Evolutionary conservation across 2,888 invertebrate genomes (phyloP).

Genomic region (Drosophila longiperda): DNA sequence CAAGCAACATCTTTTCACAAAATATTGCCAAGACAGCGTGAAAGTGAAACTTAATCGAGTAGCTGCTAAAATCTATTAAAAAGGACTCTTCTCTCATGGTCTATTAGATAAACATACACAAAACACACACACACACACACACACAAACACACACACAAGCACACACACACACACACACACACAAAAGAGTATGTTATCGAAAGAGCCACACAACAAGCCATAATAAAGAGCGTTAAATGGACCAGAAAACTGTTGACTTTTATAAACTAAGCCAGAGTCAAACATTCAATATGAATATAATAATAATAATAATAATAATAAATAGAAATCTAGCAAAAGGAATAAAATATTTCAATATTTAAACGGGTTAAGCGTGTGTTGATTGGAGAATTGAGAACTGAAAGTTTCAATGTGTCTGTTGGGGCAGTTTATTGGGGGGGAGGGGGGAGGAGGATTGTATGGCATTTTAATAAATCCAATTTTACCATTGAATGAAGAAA

Average conservation of each 20-base stretch:
- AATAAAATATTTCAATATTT: background rate
- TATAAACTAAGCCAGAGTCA: constrained; percentile 30
- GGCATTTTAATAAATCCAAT: constrained; percentile 67
- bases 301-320: background rate
- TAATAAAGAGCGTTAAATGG: constrained; percentile 68
- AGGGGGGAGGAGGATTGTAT: background rate
- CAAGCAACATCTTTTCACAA: constrained; percentile 8
- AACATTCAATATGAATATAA: background rate
- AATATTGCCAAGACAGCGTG: constrained; percentile 21
- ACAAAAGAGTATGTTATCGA: constrained; percentile 21
- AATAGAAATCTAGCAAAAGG: background rate
- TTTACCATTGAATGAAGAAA: constrained; percentile 62
- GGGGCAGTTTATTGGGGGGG: background rate
- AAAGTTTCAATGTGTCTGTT: background rate
- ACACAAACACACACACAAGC: constrained; percentile 3
- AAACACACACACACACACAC: constrained; percentile 21
- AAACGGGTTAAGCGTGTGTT: background rate
- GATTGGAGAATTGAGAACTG: constrained; percentile 5
- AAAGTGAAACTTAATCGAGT: constrained; percentile 52
- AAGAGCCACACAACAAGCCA: constrained; percentile 36
- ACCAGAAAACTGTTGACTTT: constrained; percentile 44
- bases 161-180: constrained; percentile 20
- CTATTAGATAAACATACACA: constrained; percentile 36
- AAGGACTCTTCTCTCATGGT: constrained; percentile 10
- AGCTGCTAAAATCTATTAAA: constrained; percentile 44